Evolutionary conservation across 2,888 invertebrate genomes (phyloP).

Genomic region (Trissonchulus sp.): DNA sequence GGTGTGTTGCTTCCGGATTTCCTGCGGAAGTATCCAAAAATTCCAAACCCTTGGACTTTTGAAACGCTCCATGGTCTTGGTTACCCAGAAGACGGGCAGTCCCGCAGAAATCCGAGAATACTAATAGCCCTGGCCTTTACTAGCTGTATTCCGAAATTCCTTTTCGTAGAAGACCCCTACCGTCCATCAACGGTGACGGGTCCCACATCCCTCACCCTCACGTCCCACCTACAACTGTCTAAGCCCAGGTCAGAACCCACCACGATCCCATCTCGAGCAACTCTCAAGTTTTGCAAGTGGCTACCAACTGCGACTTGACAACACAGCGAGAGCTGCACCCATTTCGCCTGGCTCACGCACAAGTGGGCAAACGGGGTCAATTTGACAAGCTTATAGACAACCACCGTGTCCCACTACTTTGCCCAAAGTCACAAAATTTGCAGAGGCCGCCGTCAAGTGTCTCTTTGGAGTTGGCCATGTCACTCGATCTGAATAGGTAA

Average conservation of each 20-base stretch:
- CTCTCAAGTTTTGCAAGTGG: constrained; percentile 23
- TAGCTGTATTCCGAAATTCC: background rate
- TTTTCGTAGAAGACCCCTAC: background rate
- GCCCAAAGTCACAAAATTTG: background rate
- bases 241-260: background rate
- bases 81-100: background rate
- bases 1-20: background rate
- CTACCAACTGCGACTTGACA: too few relatives aligned
- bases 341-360: too few relatives aligned
- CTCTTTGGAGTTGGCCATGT: background rate
- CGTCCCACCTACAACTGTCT: background rate
- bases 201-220: background rate
- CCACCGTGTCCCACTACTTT: too few relatives aligned
- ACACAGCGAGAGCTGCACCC: too few relatives aligned
- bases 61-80: background rate
- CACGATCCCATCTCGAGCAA: constrained; percentile 22
- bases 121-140: background rate
- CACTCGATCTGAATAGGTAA: constrained; percentile 23
- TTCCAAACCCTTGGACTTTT: background rate
- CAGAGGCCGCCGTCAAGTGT: constrained; percentile 4
- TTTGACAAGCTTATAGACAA: too few relatives aligned
- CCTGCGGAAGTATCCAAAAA: too few relatives aligned
- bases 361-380: background rate
- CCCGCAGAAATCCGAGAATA: background rate
- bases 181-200: background rate